Base-by-base conservation (phyloP, 1,140 invertebrate species). In the Drosophila azteca region DNA sequence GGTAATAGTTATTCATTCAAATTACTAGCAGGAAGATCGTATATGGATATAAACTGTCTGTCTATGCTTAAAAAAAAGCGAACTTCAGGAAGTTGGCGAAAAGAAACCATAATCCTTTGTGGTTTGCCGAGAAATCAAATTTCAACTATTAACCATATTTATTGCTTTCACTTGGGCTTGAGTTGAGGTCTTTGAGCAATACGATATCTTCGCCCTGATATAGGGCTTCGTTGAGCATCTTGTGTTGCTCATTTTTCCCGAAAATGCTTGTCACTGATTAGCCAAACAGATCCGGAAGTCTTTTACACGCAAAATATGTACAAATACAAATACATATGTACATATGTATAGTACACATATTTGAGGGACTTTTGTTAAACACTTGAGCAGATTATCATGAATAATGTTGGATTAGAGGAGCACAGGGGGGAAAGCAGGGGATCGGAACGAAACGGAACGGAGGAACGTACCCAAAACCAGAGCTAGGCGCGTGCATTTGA, bases 401-500 rank as follows among this genome's bases (percentile, higher is more conserved):
- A 35, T 64, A 43, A 57, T 45, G 44, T 51, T 53, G 49, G 7
- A 39, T 39, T 39, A 39, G 35, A 39, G 11, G 26, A 9, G 26
- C 15, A 15, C 15, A 41, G 61, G 65, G 43, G 17, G 17, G 17
- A 20, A 20, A 20, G 17, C 17, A 20, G 17, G 1, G 17, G 17
- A 20, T 20, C 17, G 17, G 17, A 0, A 0, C 17, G 17, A 20
- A 20, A 20, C 17, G 17, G 20, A 31, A 20, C 20, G 22, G 17
- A 41, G 51, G 51, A 20, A 35, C 9, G 31, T 31, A 13, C 35
- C 63, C 35, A 41, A 39, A 51, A 44, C 58, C 8, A 31, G 8
- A 31, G 31, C 60, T 65, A 65, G 81, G 82, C 83, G 83, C 83
- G 83, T 87, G 83, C 87, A 68, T 82, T 50, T 88, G 79, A 83